Evolutionary conservation across 2,113 vertebrate species (phyloP), one percentile per base, ranked within the genome.

Genomic region (Hassar affinis): DNA sequence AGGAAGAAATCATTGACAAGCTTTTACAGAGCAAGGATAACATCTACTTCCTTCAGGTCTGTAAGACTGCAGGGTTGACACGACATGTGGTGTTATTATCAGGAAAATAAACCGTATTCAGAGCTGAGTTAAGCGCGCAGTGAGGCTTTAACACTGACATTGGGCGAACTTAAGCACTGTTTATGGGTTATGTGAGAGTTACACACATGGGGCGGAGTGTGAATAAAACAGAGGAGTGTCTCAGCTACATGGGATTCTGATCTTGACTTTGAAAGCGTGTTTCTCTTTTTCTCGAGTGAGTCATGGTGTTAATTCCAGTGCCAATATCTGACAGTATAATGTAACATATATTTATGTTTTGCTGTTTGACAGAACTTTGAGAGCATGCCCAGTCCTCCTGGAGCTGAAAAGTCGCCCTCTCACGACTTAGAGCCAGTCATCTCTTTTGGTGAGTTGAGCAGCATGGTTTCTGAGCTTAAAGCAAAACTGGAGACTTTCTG

Each of bases 1-100:
- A 84, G 33, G 83, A 87, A 1, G 79, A 84, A 62, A 78, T 88
- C 78, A 80, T 91, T 51, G 84, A 90, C 27, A 18, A 0, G 42
- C 76, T 92, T 54, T 66, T 85, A 6, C 62, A 87, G 20, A 86
- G 42, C 4, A 81, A 90, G 8, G 80, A 79, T 27, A 76, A 89
- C 57, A 35, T 88, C 20, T 2, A 69, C 2, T 93, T 93, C 85
- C 88, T 93, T 52, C 83, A 91, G 92, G 93, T 93, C 38, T 35
- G 61, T 64, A 6, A 30, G 27, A 33, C 11, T 35, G 62, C 35
- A 33, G 10, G 35, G 14, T 20, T 35, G 8, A 35, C 14, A 18
- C n/a, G n/a, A n/a, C n/a, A n/a, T 35, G 30, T 35, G 1, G 62
- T 18, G 30, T 30, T 30, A 62, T 62, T 62, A 14, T 59, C n/a